Conservation (phyloP, 2,888 invertebrate genomes). For the Chelonus formosanus region DNA sequence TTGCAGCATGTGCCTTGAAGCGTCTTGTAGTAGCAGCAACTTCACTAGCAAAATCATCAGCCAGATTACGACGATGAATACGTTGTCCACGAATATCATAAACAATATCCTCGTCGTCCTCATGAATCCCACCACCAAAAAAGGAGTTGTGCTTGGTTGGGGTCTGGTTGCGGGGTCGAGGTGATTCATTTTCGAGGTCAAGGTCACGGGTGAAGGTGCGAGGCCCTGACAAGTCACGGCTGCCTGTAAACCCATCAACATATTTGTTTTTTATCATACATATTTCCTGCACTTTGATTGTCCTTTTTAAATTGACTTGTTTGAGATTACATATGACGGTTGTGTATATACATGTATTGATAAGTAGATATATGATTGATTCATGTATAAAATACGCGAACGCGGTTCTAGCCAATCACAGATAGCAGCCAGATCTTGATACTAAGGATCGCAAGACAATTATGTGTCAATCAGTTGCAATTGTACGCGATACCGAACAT, state of each 20-base stretch:
- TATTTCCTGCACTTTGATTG: too few species aligned
- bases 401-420: too few species aligned
- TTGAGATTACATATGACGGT: neutral
- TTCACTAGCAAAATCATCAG: slow-evolving; percentile 66
- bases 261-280: neutral
- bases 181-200: slow-evolving; percentile 58
- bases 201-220: slow-evolving; percentile 57
- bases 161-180: slow-evolving; percentile 49
- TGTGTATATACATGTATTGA: neutral
- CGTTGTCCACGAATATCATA: slow-evolving; percentile 72
- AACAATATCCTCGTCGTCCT: slow-evolving; percentile 67
- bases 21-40: slow-evolving; percentile 66
- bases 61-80: slow-evolving; percentile 60
- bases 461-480: too few species aligned
- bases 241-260: slow-evolving; percentile 55
- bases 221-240: slow-evolving; percentile 59
- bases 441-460: too few species aligned
- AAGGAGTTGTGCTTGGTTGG: slow-evolving; percentile 40
- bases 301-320: neutral
- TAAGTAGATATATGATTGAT: too few species aligned
- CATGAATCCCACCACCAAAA: slow-evolving; percentile 29
- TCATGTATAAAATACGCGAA: too few species aligned
- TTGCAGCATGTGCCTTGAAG: slow-evolving; percentile 67
- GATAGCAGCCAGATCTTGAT: too few species aligned
- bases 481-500: too few species aligned